A percentile compares a stretch with the other conserved stretches of the same genome.
These are phyloP conservation scores for Drosophila pandora DNA, from an alignment of 1,140 invertebrate species.

Conservation along the genomic window DNA sequence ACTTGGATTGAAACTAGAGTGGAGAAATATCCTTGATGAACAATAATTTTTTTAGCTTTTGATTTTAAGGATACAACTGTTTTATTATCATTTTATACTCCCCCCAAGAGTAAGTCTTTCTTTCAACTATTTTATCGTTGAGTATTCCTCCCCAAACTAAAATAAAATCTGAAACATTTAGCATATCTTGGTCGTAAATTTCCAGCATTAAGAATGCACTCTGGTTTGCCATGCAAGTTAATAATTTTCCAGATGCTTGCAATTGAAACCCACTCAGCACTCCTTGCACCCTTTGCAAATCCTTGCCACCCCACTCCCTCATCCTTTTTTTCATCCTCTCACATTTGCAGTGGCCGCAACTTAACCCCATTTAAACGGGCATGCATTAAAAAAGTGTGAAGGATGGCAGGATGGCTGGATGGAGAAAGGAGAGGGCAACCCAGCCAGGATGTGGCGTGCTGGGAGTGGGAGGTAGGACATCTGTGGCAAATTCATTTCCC, in stretches of 20 bases:
- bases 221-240: slow-evolving; percentile 35
- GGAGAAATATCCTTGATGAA: neutral
- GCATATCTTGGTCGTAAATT: slow-evolving; percentile 44
- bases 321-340: slow-evolving; percentile 3
- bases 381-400: slow-evolving; percentile 34
- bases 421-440: slow-evolving; percentile 6
- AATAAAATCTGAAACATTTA: slow-evolving; percentile 11
- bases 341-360: slow-evolving; percentile 42
- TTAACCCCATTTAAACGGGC: slow-evolving; percentile 69
- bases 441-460: neutral
- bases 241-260: slow-evolving; percentile 56
- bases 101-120: too few species aligned
- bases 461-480: slow-evolving; percentile 19
- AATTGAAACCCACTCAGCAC: slow-evolving; percentile 57
- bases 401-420: slow-evolving; percentile 12
- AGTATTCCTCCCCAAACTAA: neutral
- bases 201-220: slow-evolving; percentile 33
- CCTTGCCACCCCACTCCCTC: slow-evolving; percentile 1
- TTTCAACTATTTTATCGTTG: too few species aligned
- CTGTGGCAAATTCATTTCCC: slow-evolving; percentile 68
- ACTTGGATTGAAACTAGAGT: neutral
- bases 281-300: neutral
- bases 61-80: neutral
- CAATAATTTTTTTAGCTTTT: neutral
- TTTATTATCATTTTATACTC: neutral